Base-by-base conservation (phyloP, 2,888 invertebrate species). In the Sericinus montela region DNA sequence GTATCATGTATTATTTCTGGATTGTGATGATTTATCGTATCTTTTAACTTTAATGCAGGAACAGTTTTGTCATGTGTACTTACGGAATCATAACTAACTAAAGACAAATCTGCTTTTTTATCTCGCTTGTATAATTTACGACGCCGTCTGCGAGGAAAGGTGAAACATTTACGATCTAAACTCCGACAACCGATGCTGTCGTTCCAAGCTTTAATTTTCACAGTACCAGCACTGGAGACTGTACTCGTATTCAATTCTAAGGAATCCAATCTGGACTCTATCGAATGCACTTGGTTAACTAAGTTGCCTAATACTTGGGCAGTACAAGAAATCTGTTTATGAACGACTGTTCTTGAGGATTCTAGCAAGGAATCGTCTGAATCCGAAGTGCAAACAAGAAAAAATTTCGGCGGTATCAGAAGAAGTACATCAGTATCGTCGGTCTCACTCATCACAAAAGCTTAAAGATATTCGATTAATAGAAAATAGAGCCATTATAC, bases 381-480 rank as follows among this genome's bases (percentile, higher is more conserved):
- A 19, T 90, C 91, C n/a, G 90, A 88, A 44, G 89, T 89, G 57
- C 91, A 83, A n/a, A 93, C 89, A 23, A 91, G 71, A 67, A 93
- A 94, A 65, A 94, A 92, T 75, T 94, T 92, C 10, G 95, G 95
- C 53, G 95, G 94, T 72, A 95, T 94, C 62, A 94, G 78, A 62
- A 96, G 80, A 56, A 96, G 89, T 66, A 94, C 92, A 80, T 96
- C 95, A 3, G 95, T 96, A 82, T 95, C 95, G 90, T 95, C 95
- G 56, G 89, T 89, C 56, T 89, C 89, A 88, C 87, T 89, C 89
- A 89, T 89, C 65, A 80, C 87, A 81, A 59, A 59, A 56, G 58
- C 48, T 62, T 51, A 53, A 56, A 47, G 23, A 43, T 53, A 50
- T 54, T 53, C 37, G 29, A 34, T 50, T 45, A 42, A 43, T 37